Evolutionary conservation across 2,113 vertebrate species (phyloP).

Genomic region (Malaclemys terrapin): DNA sequence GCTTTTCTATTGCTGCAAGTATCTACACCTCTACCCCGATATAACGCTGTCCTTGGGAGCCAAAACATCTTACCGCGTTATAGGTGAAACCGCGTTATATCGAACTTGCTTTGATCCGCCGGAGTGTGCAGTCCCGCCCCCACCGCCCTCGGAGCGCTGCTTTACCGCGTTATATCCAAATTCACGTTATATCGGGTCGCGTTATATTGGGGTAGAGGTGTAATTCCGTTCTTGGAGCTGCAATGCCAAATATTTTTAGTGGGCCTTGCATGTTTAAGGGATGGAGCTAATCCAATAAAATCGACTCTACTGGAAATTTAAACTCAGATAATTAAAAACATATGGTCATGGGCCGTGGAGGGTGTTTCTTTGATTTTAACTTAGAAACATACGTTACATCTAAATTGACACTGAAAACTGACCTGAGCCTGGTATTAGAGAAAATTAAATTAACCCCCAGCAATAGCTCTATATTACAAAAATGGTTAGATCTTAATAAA

Average conservation of each 20-base stretch:
- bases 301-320: conserved; percentile 37
- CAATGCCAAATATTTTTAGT: background rate
- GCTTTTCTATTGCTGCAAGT: background rate
- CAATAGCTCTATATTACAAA: conserved; percentile 71
- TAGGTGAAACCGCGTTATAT: no score
- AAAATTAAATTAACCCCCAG: conserved; percentile 78
- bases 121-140: no score
- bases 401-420: conserved; percentile 70
- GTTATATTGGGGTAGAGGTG: no score
- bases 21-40: background rate
- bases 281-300: conserved; percentile 59
- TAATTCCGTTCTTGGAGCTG: conserved; percentile 3
- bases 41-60: no score
- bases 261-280: conserved; percentile 34
- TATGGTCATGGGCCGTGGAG: conserved; percentile 57
- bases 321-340: conserved; percentile 54
- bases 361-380: conserved; percentile 37
- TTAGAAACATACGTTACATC: conserved; percentile 62
- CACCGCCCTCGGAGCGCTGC: no score
- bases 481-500: conserved; percentile 77
- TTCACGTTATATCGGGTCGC: no score
- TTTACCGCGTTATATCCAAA: no score
- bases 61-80: no score
- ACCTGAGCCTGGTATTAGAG: conserved; percentile 64
- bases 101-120: no score